phyloP scores from a whole-genome alignment of 1,140 invertebrate species.

The Drosophila repleta region DNA sequence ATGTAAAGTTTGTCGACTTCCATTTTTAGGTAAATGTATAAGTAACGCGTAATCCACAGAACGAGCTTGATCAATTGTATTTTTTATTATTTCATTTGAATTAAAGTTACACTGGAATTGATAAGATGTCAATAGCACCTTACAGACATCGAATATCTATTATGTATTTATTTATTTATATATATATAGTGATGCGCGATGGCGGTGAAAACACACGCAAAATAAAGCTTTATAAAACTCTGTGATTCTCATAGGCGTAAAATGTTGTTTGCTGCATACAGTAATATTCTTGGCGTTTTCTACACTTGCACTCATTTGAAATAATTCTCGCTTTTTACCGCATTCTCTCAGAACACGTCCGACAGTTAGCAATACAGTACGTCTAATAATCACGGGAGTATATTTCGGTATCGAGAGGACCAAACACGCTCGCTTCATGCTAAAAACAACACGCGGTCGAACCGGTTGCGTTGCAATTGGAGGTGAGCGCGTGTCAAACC shows the following conservation, averaged over 20 bases:
- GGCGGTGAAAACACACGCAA: not conserved
- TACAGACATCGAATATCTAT: slow-evolving; percentile 30
- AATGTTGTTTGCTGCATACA: not conserved
- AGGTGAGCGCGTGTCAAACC: slow-evolving; percentile 21
- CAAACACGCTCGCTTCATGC: slow-evolving; percentile 58
- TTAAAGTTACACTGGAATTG: slow-evolving; percentile 25
- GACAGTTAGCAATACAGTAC: slow-evolving; percentile 38
- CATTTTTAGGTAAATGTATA: slow-evolving; percentile 38
- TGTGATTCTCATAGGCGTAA: not conserved
- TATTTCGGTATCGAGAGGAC: slow-evolving; percentile 50
- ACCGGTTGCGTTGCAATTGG: slow-evolving; percentile 47
- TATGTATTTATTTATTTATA: not conserved
- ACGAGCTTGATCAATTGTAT: slow-evolving; percentile 2
- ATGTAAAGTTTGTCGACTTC: slow-evolving; percentile 68
- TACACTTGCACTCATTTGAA: not conserved
- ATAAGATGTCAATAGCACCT: slow-evolving; percentile 30
- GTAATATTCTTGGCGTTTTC: not conserved
- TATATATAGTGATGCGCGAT: not conserved
- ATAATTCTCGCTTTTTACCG: slow-evolving; percentile 27
- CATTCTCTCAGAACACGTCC: slow-evolving; percentile 36
- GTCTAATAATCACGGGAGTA: slow-evolving; percentile 56
- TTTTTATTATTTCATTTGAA: slow-evolving; percentile 17
- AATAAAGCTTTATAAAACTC: slow-evolving; percentile 5
- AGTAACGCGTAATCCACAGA: slow-evolving; percentile 68
- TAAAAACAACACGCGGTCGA: slow-evolving; percentile 74